These are phyloP conservation scores for Argyrosomus japonicus DNA, from an alignment of 2,113 vertebrate species.

Conservation along the genomic window DNA sequence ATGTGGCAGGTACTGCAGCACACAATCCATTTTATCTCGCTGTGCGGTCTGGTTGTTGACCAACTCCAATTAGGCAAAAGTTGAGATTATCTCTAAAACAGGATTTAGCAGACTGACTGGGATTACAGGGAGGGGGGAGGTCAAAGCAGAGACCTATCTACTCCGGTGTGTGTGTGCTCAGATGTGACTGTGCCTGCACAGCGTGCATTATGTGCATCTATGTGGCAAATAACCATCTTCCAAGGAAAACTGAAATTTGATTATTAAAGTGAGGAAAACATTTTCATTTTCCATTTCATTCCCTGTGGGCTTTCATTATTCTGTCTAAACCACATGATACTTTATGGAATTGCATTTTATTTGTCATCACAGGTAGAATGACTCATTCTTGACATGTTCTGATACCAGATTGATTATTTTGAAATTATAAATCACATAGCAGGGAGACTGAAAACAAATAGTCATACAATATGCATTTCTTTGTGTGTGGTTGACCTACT, in stretches of 20 bases:
- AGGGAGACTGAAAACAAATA: conserved; percentile 21
- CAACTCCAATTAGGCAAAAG: conserved; percentile 24
- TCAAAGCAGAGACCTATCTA: not conserved
- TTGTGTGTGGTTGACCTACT: conserved; percentile 38
- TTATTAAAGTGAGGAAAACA: not conserved
- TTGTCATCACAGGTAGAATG: not conserved
- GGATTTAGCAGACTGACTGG: conserved; percentile 31
- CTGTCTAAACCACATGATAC: not conserved
- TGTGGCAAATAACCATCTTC: not conserved
- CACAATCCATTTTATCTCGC: not conserved
- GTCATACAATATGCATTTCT: conserved; percentile 18
- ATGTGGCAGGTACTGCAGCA: not conserved
- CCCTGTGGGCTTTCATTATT: not conserved
- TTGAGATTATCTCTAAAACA: conserved; percentile 38
- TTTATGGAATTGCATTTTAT: not conserved
- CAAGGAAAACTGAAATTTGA: not conserved
- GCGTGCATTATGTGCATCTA: not conserved
- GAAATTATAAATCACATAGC: conserved; percentile 2
- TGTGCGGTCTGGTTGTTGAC: not conserved
- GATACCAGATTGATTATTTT: not conserved
- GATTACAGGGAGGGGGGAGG: conserved; percentile 18
- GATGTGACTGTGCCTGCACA: not conserved
- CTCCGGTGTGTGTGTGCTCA: not conserved
- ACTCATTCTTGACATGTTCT: not conserved
- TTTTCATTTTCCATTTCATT: not conserved